Percentiles rank a stretch among this genome's conserved stretches.
phyloP scores from a whole-genome alignment of 2,113 vertebrate species.

The Podarcis raffonei region DNA sequence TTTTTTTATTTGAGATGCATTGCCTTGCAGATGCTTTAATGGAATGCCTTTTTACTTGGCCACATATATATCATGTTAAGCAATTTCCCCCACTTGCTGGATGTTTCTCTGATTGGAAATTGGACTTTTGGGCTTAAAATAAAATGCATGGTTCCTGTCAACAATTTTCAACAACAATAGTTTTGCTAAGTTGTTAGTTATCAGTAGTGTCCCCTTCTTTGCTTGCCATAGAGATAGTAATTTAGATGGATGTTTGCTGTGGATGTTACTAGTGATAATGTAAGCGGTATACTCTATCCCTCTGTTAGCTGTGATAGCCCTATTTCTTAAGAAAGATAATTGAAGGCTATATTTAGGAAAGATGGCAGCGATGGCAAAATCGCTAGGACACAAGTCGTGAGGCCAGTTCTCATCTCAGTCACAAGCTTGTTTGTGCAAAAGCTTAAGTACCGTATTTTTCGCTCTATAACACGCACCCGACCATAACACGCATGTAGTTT shows the following conservation, averaged over 20 bases:
- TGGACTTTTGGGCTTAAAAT: neutral
- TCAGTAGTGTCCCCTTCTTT: neutral
- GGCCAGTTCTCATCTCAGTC: neutral
- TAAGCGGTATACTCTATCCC: neutral
- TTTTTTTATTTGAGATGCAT: neutral
- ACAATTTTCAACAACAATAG: neutral
- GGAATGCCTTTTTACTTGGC: neutral
- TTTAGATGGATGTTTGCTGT: slow-evolving; percentile 5
- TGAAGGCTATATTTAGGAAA: neutral
- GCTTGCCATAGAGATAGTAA: neutral
- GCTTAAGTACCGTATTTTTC: too few species aligned
- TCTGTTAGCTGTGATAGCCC: neutral
- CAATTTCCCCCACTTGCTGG: neutral
- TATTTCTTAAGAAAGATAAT: neutral
- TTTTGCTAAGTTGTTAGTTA: neutral
- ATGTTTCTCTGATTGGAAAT: neutral
- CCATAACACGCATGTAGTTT: too few species aligned
- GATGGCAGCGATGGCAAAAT: neutral
- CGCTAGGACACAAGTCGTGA: neutral
- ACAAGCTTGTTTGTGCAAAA: neutral
- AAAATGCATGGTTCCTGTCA: neutral
- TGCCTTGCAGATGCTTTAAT: neutral
- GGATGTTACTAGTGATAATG: neutral
- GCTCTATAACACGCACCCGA: too few species aligned
- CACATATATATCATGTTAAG: neutral